A percentile compares a stretch with the other conserved stretches of the same genome.
These are phyloP conservation scores for Orthosia gracilis DNA, from an alignment of 2,888 invertebrate genomes.

Conservation along the genomic window DNA sequence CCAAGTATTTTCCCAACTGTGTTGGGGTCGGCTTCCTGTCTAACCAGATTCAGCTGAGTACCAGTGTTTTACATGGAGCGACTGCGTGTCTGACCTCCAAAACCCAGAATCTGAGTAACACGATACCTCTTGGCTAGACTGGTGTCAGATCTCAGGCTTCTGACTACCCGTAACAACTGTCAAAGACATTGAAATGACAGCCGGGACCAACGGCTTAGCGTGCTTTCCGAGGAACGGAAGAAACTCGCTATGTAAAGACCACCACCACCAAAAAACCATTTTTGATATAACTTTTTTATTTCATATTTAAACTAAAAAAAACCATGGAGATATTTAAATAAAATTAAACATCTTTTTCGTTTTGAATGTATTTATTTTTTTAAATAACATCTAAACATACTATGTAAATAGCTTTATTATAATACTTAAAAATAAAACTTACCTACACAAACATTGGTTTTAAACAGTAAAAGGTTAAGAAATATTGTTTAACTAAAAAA, in stretches of 20 bases:
- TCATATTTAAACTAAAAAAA: too few species aligned
- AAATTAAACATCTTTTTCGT: background rate
- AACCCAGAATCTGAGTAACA: too few species aligned
- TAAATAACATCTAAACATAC: constrained; percentile 23
- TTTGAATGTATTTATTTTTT: constrained; percentile 33
- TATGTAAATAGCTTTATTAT: constrained; percentile 25
- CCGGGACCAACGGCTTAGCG: background rate
- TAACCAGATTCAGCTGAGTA: too few species aligned
- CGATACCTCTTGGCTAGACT: too few species aligned
- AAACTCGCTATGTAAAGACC: background rate
- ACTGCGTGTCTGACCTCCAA: too few species aligned
- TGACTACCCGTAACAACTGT: background rate
- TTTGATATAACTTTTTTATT: too few species aligned
- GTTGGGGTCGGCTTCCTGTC: too few species aligned
- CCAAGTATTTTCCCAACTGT: background rate
- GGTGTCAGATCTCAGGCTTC: too few species aligned
- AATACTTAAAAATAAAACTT: background rate
- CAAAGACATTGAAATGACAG: background rate
- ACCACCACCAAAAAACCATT: too few species aligned
- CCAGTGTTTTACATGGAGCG: too few species aligned
- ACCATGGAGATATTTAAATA: background rate
- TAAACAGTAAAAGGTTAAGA: constrained; percentile 4
- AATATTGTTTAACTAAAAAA: background rate
- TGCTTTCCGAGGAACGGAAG: background rate
- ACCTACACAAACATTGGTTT: constrained; percentile 14